Evolutionary conservation across 2,113 vertebrate species (phyloP), one percentile per base, ranked within the genome.

Genomic region (Cyprinus carpio): DNA sequence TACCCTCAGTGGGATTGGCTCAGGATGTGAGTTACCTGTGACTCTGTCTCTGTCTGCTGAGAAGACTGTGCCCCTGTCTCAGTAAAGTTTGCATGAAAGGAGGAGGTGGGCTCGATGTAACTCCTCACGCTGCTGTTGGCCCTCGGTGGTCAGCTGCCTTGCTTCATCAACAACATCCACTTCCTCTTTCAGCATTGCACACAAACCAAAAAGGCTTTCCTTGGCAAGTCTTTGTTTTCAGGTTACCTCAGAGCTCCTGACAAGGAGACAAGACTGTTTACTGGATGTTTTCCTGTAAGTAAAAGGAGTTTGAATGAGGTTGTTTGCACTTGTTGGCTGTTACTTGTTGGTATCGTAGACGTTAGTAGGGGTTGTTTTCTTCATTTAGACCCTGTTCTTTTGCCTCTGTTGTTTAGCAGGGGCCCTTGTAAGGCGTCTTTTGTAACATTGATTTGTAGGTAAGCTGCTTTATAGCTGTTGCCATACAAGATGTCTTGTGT

Each of bases 131-230:
- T 71, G 65, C 81, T 54, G 46, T 82, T 71, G 81, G 81, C 65
- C 65, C 64, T 71, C 16, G 6, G 65, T 71, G 60, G 46, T 49
- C 46, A 49, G 11, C 46, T 49, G 46, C 13, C 46, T 49, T 15
- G 20, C 64, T 71, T 82, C 81, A 56, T 71, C 81, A 82, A 37
- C 64, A 34, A 25, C 64, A 34, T 82, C 29, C 80, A 49, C 80
- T 67, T 82, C 64, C 65, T 27, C 60, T 49, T 81, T 81, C 79
- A 29, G 34, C 13, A 5, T 56, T 69, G 43, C 18, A 82, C 81
- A 82, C 46, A 82, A 56, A 71, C 46, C 11, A 23, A 62, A 40
- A 18, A 31, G 79, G 62, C 29, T 54, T 71, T 82, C 43, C 46
- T 71, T 71, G 43, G 64, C 3, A 8, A 56, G 40, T 31, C 62